Base-by-base conservation (phyloP, 2,797 vertebrate species). In the Odontamblyopus rebecca region DNA sequence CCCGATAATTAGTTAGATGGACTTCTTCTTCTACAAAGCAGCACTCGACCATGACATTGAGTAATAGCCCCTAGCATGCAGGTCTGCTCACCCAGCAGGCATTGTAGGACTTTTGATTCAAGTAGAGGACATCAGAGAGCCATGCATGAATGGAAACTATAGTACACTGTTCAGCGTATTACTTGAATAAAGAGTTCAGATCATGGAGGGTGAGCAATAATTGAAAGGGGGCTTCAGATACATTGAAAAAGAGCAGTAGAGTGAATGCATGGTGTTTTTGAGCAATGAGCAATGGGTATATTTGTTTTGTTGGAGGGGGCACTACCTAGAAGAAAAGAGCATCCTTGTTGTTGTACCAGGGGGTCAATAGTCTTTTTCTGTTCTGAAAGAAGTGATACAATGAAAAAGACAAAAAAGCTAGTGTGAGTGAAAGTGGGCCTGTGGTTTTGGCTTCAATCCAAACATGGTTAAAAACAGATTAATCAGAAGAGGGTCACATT, bases 391-490 rank as follows among this genome's bases (percentile, higher is more conserved):
- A 86, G 68, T 30, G 72, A 91, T 74, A 78, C 86, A 87, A 81
- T 84, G 69, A 85, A 88, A 83, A 59, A 73, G 72, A 71, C 66
- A 77, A 81, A 62, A 63, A 53, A 69, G 74, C 54, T 61, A 30
- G 65, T 27, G 29, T 50, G 56, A 64, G 61, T 18, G 68, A 26
- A 50, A 54, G 78, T 74, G 65, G 82, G 85, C 85, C 88, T 71
- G 82, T 73, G 88, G 88, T 79, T 90, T 85, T 92, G 93, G 92
- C 86, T 0, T 50, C 19, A 60, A 54, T 73, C 91, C 91, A 90
- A 63, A 75, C 82, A 54, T 91, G 80, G 91, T 94, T 94, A 93
- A 93, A 94, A 93, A 90, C 89, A 90, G 92, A 92, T 94, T 94
- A 93, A 92, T 90, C 89, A 91, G 85, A 86, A 84, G 54, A 85